phyloP scores from a whole-genome alignment of 2,888 invertebrate genomes.

The Patella ulyssiponensis region DNA sequence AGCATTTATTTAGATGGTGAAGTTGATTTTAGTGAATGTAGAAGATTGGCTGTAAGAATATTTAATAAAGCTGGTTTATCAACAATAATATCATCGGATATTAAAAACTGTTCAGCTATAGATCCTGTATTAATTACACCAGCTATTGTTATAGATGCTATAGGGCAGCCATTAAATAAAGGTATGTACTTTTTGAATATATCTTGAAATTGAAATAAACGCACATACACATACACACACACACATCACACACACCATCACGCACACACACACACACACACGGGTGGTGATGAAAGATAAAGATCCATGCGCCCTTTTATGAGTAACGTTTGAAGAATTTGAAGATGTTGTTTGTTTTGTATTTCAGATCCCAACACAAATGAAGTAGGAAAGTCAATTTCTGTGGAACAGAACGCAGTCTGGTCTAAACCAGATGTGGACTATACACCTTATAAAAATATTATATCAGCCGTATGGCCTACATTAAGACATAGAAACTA shows the following conservation, averaged over 20 bases:
- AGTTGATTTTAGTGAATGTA: slow-evolving; percentile 40
- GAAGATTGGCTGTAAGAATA: slow-evolving; percentile 37
- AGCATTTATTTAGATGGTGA: slow-evolving; percentile 22
- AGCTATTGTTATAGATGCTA: slow-evolving; percentile 40
- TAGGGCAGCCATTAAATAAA: slow-evolving; percentile 21
- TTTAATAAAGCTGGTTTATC: slow-evolving; percentile 40
- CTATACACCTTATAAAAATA: slow-evolving; percentile 39
- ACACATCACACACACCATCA: too few relatives aligned
- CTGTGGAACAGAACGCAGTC: slow-evolving; percentile 18
- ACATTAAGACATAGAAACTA: slow-evolving; percentile 30
- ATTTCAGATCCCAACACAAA: background rate
- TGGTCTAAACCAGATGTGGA: slow-evolving; percentile 29
- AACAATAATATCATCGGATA: slow-evolving; percentile 31
- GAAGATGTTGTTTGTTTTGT: too few relatives aligned
- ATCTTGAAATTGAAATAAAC: too few relatives aligned
- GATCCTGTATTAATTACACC: slow-evolving; percentile 39
- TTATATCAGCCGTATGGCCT: slow-evolving; percentile 40
- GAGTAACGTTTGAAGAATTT: too few relatives aligned
- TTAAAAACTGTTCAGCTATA: slow-evolving; percentile 39
- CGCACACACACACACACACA: too few relatives aligned
- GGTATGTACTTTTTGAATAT: too few relatives aligned
- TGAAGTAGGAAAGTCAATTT: slow-evolving; percentile 18
- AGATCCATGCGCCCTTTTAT: too few relatives aligned
- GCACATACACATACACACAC: too few relatives aligned
- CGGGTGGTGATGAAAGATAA: too few relatives aligned